Evolutionary conservation across 2,113 vertebrate species (phyloP), one percentile per base, ranked within the genome.

Genomic region (Microtus montanus): DNA sequence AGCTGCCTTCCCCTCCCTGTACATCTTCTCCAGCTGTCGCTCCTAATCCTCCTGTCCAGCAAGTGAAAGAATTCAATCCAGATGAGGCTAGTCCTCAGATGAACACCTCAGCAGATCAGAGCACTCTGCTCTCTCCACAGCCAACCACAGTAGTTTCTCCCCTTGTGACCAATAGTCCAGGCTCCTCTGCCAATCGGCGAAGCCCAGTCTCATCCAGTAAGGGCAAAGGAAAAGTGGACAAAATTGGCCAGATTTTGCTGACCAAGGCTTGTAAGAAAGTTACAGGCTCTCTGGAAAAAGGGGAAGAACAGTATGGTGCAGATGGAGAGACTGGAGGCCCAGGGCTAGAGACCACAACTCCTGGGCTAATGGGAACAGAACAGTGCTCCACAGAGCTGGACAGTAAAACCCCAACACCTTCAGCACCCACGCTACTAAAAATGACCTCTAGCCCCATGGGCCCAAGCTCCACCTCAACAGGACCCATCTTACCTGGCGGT

Each of bases 101-200:
- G 1, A 89, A 68, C 61, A 97, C 90, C 41, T 90, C 93, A 0
- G 79, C 95, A 96, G 98, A 99, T 61, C 98, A 98, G 96, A 98
- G 97, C 58, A 98, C 98, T 87, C 95, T 98, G 33, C 92, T 98
- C 2, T 95, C 98, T 64, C 95, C 98, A 5, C 99, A 99, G 97
- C 94, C 99, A n/a, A 97, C 98, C 33, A 96, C 98, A 30, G 96
- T 99, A 17, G 97, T 98, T 71, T 98, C 99, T 80, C 98, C 99
- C 70, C 98, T 99, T 87, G 98, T 98, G n/a, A 99, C 99, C 2
- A 98, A 98, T 73, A 99, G 99, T 95, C 99, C 99, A 17, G 99
- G 98, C 4, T 97, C 98, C 47, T 98, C 98, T 87, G 98, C 98
- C 89, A 98, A 98, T 33, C 98, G 99, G 11, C 99, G 99, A 97